Base-by-base conservation (phyloP, 1,140 invertebrate genomes). In the Catajapyx aquilonaris region DNA sequence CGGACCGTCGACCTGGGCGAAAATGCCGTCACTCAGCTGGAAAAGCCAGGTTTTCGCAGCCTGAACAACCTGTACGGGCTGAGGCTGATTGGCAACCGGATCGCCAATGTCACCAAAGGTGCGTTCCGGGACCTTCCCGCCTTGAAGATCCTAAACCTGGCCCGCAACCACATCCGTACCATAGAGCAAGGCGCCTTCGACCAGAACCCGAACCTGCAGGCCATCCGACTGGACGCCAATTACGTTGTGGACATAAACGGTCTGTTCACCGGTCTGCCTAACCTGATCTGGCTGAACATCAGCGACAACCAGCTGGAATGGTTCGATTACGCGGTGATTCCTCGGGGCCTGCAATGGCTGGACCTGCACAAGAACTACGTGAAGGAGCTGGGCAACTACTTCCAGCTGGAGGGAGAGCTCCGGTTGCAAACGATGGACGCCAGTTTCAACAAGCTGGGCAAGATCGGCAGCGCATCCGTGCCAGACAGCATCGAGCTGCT, bases 291-390 rank as follows among this genome's bases (percentile, higher is more conserved):
- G 81, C 58, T 93, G 18, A 93, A 91, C 60, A 75, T 90, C 39
- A 87, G 81, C 18, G 81, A 85, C 59, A 93, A 93, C 62, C 71
- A 76, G 48, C 62, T 93, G 45, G 69, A 81, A 47, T 76, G 76
- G 71, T 91, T 93, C 60, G 85, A 91, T 57, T 91, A 88, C 55
- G 69, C 76, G 11, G 64, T 86, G 37, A 70, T 91, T 33, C 85
- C 87, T 0, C 52, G 59, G 31, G 74, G 71, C 41, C 61, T 91
- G 39, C 76, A 84, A 47, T 88, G 83, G 81, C 58, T 93, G 30
- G 85, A 91, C 57, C 63, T 93, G 47, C 84, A 88, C 56, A 76
- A 76, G 50, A 93, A 93, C 58, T 72, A 76, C 49, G 74, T 91
- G 41, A 67, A 68, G 50, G 73, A 84, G 48, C 61, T 93, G 1